Conservation (phyloP, 2,888 invertebrate genomes). For the Chirona hameri region DNA sequence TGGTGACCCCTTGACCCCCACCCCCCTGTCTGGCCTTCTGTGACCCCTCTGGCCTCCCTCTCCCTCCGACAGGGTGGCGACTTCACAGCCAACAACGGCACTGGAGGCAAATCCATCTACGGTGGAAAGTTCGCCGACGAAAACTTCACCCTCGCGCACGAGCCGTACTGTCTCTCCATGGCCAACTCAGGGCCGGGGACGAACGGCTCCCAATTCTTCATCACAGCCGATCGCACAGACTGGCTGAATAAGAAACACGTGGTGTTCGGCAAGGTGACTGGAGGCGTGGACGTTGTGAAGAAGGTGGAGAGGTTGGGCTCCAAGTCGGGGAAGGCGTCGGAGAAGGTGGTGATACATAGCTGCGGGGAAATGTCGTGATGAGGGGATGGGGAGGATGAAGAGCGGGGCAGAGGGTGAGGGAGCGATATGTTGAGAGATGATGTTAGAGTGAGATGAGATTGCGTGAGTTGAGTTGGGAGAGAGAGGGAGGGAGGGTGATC, state of each 20-base stretch:
- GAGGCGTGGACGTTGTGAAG: conserved; percentile 85
- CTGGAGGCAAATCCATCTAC: conserved; percentile 53
- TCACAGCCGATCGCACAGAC: conserved; percentile 73
- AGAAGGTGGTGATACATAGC: not conserved
- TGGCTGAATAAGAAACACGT: conserved; percentile 95
- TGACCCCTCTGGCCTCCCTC: no score
- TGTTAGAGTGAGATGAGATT: no score
- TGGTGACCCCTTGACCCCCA: no score
- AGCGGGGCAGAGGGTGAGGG: no score
- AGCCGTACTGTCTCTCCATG: conserved; percentile 70
- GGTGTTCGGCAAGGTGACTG: conserved; percentile 93
- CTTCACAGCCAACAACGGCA: conserved; percentile 57
- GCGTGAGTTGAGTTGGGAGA: no score
- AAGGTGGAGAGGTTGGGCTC: conserved; percentile 65
- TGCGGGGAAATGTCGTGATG: not conserved
- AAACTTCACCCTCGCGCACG: conserved; percentile 51
- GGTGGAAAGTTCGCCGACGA: conserved; percentile 51
- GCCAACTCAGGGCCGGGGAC: conserved; percentile 96
- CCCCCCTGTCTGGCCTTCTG: no score
- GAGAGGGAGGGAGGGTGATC: no score
- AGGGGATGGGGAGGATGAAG: not conserved
- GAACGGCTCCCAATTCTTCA: conserved; percentile 97
- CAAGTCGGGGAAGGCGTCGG: not conserved
- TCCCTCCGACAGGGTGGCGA: conserved; percentile 53
- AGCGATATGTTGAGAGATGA: no score